Evolutionary conservation across 2,888 invertebrate species (phyloP).

Genomic region (Troilus luridus): DNA sequence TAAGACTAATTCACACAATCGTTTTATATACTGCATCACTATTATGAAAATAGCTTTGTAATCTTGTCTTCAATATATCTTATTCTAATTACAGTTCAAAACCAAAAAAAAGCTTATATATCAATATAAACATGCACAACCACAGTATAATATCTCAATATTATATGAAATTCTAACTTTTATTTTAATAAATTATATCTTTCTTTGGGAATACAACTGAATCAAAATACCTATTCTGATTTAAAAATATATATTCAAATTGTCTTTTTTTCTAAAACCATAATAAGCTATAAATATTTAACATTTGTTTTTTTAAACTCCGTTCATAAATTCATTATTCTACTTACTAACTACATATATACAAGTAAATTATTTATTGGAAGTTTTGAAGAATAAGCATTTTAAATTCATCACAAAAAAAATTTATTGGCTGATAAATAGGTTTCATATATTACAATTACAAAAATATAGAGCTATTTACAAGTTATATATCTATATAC

Average conservation of each 20-base stretch:
- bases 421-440: not conserved
- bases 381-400: not conserved
- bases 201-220: not conserved
- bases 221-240: conserved; percentile 27
- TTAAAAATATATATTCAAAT: not conserved
- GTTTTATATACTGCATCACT: not conserved
- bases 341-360: not conserved
- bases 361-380: not conserved
- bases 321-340: not conserved
- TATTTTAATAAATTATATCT: not conserved
- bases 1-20: not conserved
- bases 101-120: not conserved
- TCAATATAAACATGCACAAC: conserved; percentile 7
- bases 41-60: not conserved
- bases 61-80: not conserved
- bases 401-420: not conserved
- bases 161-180: not conserved
- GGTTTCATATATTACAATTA: conserved; percentile 1
- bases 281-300: not conserved
- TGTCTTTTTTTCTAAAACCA: not conserved
- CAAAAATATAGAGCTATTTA: conserved; percentile 25
- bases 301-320: not conserved
- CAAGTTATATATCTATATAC: conserved; percentile 13
- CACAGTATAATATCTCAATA: not conserved
- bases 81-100: conserved; percentile 6